Evolutionary conservation across 2,113 vertebrate species (phyloP), one percentile per base, ranked within the genome.

Genomic region (Tamias sibiricus): DNA sequence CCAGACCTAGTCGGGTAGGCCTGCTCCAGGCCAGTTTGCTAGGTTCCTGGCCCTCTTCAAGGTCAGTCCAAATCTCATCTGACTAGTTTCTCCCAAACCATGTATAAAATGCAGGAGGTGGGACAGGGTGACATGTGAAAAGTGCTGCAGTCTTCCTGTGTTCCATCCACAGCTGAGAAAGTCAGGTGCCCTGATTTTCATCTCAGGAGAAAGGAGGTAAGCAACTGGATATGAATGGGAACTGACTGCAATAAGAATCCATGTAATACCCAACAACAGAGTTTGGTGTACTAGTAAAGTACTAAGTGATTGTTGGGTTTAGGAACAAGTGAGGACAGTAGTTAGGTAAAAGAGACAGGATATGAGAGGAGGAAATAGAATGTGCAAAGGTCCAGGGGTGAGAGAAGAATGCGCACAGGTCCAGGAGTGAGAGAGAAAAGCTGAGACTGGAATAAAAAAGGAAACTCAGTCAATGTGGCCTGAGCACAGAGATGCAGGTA

Each of bases 51-150:
- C 8, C 30, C 57, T 42, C 59, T 69, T 94, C 13, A 92, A 81
- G 49, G 84, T 76, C 16, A 92, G 52, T 20, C 32, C 37, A 87
- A 87, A 83, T 74, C 42, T 96, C 90, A 91, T 19, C 24, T 40
- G 69, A 40, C 26, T 26, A 35, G 62, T 84, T 95, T 87, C 49
- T 89, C 7, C 22, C 22, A 62, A 11, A 20, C 12, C 20, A 57
- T 28, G 62, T 89, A 88, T 40, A 86, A 90, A 85, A 76, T 32
- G 72, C 1, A 66, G 74, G 26, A 82, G 75, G 69, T 93, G 2
- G 35, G 26, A 42, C n/a, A 59, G 19, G 24, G n/a, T 19, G 42
- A 66, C 32, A n/a, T 13, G 35, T 42, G n/a, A 59, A 66, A 91
- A 62, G 44, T 14, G 28, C 22, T 35, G 4, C 1, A 2, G 47